phyloP scores from a whole-genome alignment of 2,797 vertebrate genomes.

The Setipinna tenuifilis region DNA sequence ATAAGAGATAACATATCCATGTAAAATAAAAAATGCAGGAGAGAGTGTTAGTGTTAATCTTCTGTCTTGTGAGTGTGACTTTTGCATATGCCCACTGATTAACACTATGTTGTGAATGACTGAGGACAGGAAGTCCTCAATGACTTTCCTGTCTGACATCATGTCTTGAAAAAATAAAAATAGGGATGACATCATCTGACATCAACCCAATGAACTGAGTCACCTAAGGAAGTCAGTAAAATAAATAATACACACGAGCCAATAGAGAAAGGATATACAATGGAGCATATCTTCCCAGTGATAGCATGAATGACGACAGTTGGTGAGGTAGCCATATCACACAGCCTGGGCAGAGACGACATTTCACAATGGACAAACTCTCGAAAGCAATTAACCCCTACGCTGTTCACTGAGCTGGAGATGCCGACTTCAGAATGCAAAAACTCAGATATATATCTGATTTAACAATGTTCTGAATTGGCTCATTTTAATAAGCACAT shows the following conservation, averaged over 20 bases:
- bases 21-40: no score
- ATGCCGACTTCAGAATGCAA: no score
- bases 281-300: slow-evolving; percentile 3
- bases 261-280: neutral
- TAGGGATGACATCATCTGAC: neutral
- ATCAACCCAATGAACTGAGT: neutral
- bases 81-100: no score
- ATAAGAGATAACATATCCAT: neutral
- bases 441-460: no score
- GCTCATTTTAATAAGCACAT: no score
- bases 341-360: neutral
- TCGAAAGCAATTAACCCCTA: neutral
- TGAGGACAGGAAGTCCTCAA: no score
- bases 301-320: neutral
- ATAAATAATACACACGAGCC: neutral
- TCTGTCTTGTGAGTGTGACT: no score
- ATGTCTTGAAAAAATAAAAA: neutral
- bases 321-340: neutral
- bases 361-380: neutral
- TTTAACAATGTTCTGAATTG: no score
- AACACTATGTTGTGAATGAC: no score
- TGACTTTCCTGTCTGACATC: neutral
- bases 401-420: neutral
- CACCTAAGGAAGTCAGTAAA: neutral
- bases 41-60: no score